Base-by-base conservation (phyloP, 2,113 vertebrate species). In the Pseudopodoces humilis region DNA sequence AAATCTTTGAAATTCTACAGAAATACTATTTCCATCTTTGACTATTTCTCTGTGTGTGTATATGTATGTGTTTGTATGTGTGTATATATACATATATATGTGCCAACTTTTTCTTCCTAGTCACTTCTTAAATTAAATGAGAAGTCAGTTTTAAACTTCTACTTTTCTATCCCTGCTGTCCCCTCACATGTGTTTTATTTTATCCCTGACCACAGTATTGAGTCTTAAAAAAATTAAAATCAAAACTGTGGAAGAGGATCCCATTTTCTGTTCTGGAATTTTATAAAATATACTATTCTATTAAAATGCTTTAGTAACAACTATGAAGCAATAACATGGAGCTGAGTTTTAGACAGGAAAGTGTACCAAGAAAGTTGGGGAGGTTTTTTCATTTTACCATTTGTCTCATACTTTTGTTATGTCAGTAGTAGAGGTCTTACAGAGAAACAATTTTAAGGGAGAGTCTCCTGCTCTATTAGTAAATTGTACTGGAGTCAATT, bases 341-440 rank as follows among this genome's bases (percentile, higher is more conserved):
- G 49, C 74, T 96, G 63, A 95, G 77, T 96, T 96, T 95, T 93
- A 88, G 60, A 88, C 46, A 77, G 31, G 49, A 88, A 83, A 74
- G 15, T 79, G 28, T 41, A 44, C 20, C 11, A 60, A 56, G 53
- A 84, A 70, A 69, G 3, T 0, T 52, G 27, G 9, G 18, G 14
- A 39, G 16, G 9, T 53, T 62, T 44, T 84, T 86, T 78, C 27
- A 24, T 89, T 90, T 67, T 85, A 30, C 7, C 59, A 1, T 72
- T 77, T 72, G 14, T 69, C 39, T 39, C 44, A 28, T 53, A 58
- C 20, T 74, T 72, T 6, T 7, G 8, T 13, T 74, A 37, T 24
- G 60, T 88, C 58, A 46, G 25, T 63, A 88, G 13, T 76, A 62
- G 37, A 70, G 30, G 17, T 39, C 39, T 39, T 39, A 39, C 39